Base-by-base conservation (phyloP, 2,797 vertebrate species). In the Pantherophis vulpinus region DNA sequence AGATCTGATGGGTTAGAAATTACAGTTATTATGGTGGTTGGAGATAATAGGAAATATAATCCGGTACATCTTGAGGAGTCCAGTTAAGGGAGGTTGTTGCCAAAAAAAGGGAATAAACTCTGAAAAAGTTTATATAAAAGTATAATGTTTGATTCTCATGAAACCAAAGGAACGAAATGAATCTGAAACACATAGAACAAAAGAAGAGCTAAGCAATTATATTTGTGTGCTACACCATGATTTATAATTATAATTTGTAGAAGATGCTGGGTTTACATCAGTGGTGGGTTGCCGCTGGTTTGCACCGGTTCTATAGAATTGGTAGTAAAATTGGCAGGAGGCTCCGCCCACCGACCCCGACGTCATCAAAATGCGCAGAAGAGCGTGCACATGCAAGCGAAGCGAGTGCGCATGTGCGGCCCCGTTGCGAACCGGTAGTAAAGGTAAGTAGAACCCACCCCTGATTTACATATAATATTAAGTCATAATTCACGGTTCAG, bases 61-160 rank as follows among this genome's bases (percentile, higher is more conserved):
- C 12, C 2, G 1, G 5, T 66, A 66, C 13, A 66, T 66, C 63
- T n/a, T 66, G 63, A 66, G 29, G 29, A 5, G 5, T 66, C 29
- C 63, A 66, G 29, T 66, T 66, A n/a, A n/a, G 25, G 25, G 25
- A 61, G 9, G 60, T 23, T 61, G 13, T 66, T 66, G 13, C 54
- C 94, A 66, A 87, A 51, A 74, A n/a, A 95, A 95, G 58, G n/a
- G 90, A 94, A n/a, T 8, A 90, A 63, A 59, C 8, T 95, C 37
- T 42, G 37, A 58, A 93, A 37, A 42, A 94, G 47, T n/a, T 2
- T 7, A 9, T 51, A 51, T 51, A 51, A 51, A 51, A 14, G 63
- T n/a, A 66, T n/a, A 42, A 42, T 42, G 12, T n/a, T 66, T 66
- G 29, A 66, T 32, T 32, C 10, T 0, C 83, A 25, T 7, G 10